Evolutionary conservation across 1,140 invertebrate genomes (phyloP).

Genomic region (Brachystomella parvula): DNA sequence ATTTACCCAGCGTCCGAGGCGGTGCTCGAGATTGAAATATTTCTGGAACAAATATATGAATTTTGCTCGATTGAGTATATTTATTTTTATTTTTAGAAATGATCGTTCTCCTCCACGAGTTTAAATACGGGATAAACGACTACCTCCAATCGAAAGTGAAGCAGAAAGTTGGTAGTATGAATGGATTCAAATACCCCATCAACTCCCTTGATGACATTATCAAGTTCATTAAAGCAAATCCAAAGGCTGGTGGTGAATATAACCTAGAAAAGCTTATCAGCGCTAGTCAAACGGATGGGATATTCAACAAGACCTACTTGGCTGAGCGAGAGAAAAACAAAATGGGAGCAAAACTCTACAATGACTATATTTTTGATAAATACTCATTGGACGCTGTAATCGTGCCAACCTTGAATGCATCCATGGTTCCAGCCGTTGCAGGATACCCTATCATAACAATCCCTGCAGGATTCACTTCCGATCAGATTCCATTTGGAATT

Average conservation of each 20-base stretch:
- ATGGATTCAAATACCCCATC: background rate
- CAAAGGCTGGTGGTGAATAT: conserved; percentile 13
- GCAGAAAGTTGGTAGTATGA: background rate
- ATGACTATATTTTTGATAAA: background rate
- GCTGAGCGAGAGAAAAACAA: conserved; percentile 12
- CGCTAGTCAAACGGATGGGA: conserved; percentile 19
- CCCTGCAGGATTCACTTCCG: background rate
- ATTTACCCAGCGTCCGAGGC: background rate
- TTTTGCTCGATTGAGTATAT: background rate
- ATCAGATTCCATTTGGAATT: conserved; percentile 8
- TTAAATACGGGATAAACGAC: conserved; percentile 4
- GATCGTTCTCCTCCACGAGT: conserved; percentile 3
- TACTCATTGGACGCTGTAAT: conserved; percentile 9
- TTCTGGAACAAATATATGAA: background rate
- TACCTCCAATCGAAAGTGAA: background rate
- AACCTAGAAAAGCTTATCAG: conserved; percentile 6
- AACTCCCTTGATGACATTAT: conserved; percentile 22
- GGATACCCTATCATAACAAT: conserved; percentile 7
- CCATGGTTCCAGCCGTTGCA: background rate
- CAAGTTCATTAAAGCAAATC: conserved; percentile 18
- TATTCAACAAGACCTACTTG: conserved; percentile 17
- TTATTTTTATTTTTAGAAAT: conserved; percentile 10
- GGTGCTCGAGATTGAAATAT: background rate
- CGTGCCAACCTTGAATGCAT: background rate
- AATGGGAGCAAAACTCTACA: background rate